Evolutionary conservation across 2,888 invertebrate species (phyloP), one percentile per base, ranked within the genome.

Genomic region (Vesta saturnalis): DNA sequence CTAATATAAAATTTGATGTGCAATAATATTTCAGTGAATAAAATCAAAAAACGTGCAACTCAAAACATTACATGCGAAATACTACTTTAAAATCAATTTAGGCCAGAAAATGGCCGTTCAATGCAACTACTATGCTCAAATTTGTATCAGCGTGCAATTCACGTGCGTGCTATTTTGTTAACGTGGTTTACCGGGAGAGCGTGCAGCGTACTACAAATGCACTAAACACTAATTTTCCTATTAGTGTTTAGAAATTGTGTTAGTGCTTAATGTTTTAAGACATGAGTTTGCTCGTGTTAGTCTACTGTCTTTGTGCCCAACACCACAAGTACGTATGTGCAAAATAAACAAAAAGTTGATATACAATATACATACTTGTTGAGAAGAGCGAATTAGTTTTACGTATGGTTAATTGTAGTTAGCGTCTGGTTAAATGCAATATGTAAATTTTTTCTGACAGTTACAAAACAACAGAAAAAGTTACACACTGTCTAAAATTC

Each of bases 291-390:
- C 3, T 39, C 39, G n/a, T 39, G 39, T 39, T 39, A 39, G 39
- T 18, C 52, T 52, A 52, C 19, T 6, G 8, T 4, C 8, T n/a
- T n/a, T n/a, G 52, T 67, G 67, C 69, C 69, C 69, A 59, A 39
- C 61, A 70, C 70, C 67, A 70, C 66, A 67, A 70, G 66, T 70
- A 67, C 64, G 70, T 70, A 65, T 14, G 65, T 70, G 69, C 69
- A 55, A 19, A 30, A 19, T 1, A 54, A 22, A 12, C 10, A 19
- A 3, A 21, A 22, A 19, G 5, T 39, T 10, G 19, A 54, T 58
- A 16, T 54, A 23, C 30, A 14, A 49, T 70, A 77, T 81, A 81
- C 82, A 77, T 82, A 81, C 81, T 80, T 80, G 79, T 79, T 80
- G 81, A 81, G 79, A 80, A 82, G 82, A 80, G 82, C 80, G 77